Evolutionary conservation across 2,888 invertebrate genomes (phyloP).

Genomic region (Melangyna quadrimaculata): DNA sequence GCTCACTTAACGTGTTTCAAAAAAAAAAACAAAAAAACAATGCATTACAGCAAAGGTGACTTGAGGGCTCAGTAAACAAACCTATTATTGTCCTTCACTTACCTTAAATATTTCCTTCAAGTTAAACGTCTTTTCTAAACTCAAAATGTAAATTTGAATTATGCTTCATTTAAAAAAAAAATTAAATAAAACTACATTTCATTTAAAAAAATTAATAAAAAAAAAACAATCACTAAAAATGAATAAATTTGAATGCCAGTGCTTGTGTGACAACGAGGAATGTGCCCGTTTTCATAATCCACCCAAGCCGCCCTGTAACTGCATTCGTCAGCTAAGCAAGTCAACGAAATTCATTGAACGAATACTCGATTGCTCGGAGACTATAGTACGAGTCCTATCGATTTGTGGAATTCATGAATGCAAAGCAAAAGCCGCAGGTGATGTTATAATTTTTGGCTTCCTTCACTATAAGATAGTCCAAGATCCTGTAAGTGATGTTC

Average conservation of each 20-base stretch:
- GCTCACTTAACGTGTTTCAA: too few relatives aligned
- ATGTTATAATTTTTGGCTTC: constrained; percentile 77
- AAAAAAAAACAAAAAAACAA: too few relatives aligned
- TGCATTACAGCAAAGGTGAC: too few relatives aligned
- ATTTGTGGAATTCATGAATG: constrained; percentile 79
- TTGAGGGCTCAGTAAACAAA: too few relatives aligned
- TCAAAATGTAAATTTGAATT: background rate
- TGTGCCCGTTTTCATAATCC: constrained; percentile 56
- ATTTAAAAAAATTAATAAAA: background rate
- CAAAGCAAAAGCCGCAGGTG: constrained; percentile 78
- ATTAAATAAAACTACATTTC: background rate
- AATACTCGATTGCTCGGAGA: constrained; percentile 77
- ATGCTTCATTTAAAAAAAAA: background rate
- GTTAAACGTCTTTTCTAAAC: too few relatives aligned
- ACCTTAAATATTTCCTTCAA: too few relatives aligned
- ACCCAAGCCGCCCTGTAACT: constrained; percentile 40
- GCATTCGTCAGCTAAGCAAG: constrained; percentile 56
- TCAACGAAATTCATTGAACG: constrained; percentile 79
- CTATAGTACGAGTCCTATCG: constrained; percentile 77
- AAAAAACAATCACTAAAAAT: constrained; percentile 18
- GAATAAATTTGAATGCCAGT: constrained; percentile 40
- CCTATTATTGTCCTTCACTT: too few relatives aligned
- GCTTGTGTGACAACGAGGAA: constrained; percentile 36
- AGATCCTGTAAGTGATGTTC: constrained; percentile 76
- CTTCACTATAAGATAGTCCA: constrained; percentile 79